Evolutionary conservation across 2,888 invertebrate genomes (phyloP).

Genomic region (Cataglyphis rosenhaueri): DNA sequence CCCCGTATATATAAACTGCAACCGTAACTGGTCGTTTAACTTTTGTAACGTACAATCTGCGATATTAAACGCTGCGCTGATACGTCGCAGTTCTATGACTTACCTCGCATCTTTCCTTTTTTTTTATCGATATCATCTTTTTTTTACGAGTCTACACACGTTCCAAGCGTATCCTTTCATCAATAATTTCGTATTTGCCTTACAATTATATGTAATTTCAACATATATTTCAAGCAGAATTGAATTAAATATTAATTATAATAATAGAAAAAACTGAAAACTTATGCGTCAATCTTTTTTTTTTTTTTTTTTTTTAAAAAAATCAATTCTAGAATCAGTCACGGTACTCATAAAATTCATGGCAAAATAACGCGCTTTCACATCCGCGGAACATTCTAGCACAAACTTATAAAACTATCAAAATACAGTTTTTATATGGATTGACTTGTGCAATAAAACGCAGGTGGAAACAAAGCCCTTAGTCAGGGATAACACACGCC

Average conservation of each 20-base stretch:
- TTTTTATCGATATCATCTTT: constrained; percentile 2
- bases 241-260: neutral
- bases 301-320: neutral
- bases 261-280: neutral
- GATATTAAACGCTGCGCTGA: constrained; percentile 26
- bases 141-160: neutral
- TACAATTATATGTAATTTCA: neutral
- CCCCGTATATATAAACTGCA: constrained; percentile 30
- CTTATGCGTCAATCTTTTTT: neutral
- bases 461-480: neutral
- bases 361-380: neutral
- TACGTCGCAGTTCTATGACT: neutral
- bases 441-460: neutral
- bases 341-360: neutral
- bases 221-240: neutral
- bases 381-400: neutral
- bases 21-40: constrained; percentile 27
- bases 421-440: neutral
- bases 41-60: constrained; percentile 26
- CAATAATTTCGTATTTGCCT: neutral
- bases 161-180: neutral
- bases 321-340: neutral
- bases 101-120: neutral
- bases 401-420: neutral
- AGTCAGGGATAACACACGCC: neutral